These are phyloP conservation scores for Macaria liturata DNA, from an alignment of 2,888 invertebrate species.

Conservation along the genomic window DNA sequence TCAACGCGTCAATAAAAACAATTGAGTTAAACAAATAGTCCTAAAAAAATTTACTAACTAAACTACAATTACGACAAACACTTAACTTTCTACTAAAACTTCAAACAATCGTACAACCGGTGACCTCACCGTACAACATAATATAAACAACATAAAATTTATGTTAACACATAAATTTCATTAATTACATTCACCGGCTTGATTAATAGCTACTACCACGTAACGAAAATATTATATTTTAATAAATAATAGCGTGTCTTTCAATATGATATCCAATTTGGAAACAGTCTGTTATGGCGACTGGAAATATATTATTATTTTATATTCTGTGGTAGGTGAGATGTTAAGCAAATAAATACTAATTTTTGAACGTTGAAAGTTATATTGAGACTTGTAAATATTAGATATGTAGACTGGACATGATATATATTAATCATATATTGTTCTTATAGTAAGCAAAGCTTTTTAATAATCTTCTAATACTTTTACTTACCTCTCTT, in stretches of 20 bases:
- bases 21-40: no score
- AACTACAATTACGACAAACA: no score
- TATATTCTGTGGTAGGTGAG: neutral
- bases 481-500: no score
- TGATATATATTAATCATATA: no score
- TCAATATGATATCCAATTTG: conserved; percentile 31
- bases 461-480: no score
- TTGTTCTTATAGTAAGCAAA: no score
- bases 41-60: no score
- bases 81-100: neutral
- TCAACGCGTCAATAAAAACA: no score
- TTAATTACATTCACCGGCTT: conserved; percentile 69
- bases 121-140: conserved; percentile 56
- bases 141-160: conserved; percentile 62
- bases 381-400: no score
- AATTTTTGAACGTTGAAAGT: neutral
- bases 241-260: conserved; percentile 55
- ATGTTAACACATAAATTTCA: conserved; percentile 72
- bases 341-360: conserved; percentile 3
- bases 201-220: conserved; percentile 65
- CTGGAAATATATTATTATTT: neutral
- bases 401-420: no score
- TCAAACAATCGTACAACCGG: conserved; percentile 31
- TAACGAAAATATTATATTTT: conserved; percentile 65
- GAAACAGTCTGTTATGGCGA: neutral